Conservation (phyloP, 2,888 invertebrate genomes). For the Cremastinae sp. region DNA sequence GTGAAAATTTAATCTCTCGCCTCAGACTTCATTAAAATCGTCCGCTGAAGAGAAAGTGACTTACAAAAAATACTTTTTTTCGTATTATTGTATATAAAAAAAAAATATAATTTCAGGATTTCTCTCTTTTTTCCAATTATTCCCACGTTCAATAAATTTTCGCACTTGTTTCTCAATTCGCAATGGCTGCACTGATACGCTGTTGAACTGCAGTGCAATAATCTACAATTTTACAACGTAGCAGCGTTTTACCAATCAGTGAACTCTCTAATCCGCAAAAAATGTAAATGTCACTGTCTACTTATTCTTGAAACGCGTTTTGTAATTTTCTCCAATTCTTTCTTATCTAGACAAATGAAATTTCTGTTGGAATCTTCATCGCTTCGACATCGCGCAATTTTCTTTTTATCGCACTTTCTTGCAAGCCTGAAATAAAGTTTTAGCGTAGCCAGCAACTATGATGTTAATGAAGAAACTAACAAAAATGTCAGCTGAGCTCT, state of each 20-base stretch:
- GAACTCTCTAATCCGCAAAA: constrained; percentile 57
- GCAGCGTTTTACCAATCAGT: constrained; percentile 64
- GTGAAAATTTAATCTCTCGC: not conserved
- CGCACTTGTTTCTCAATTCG: not conserved
- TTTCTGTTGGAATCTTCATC: no score
- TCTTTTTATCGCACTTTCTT: no score
- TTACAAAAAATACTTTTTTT: no score
- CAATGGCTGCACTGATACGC: not conserved
- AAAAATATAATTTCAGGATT: constrained; percentile 12
- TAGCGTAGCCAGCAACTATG: no score
- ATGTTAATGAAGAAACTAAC: not conserved
- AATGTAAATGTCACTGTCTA: constrained; percentile 59
- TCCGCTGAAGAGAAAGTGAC: no score
- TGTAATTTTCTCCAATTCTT: not conserved
- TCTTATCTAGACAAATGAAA: not conserved
- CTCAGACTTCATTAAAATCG: not conserved
- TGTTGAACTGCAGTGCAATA: not conserved
- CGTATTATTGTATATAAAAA: not conserved
- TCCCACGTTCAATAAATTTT: no score
- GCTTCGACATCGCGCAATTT: no score
- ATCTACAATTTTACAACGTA: not conserved
- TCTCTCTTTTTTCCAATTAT: constrained; percentile 1
- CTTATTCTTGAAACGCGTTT: constrained; percentile 6
- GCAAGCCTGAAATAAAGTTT: no score
- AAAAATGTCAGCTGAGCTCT: not conserved